A percentile compares a stretch with the other conserved stretches of the same genome.
These are phyloP conservation scores for Pituophis catenifer DNA, from an alignment of 2,113 vertebrate species.

Conservation along the genomic window DNA sequence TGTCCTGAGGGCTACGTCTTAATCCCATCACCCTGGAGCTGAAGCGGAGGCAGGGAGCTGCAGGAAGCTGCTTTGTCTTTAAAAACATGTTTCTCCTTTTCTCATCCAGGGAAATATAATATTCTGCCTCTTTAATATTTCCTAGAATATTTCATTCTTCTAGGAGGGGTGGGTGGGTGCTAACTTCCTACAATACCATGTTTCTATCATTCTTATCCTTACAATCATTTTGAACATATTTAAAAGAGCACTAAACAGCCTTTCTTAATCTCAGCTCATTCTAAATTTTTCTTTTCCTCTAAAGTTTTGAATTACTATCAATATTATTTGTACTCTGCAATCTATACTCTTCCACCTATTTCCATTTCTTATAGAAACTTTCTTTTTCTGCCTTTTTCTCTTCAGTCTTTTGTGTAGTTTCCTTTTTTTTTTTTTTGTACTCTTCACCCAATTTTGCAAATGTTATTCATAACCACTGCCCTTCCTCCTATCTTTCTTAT, in stretches of 20 bases:
- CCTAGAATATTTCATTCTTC: no score
- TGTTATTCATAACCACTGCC: neutral
- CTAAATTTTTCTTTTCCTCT: neutral
- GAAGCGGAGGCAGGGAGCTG: no score
- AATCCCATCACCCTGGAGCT: no score
- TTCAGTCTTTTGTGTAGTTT: neutral
- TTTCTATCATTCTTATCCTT: neutral
- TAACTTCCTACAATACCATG: neutral
- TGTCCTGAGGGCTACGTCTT: no score
- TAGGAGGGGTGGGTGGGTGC: no score
- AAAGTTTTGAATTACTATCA: neutral
- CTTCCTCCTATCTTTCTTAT: neutral
- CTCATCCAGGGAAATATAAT: no score
- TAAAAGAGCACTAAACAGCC: neutral
- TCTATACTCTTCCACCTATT: neutral
- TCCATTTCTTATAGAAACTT: neutral
- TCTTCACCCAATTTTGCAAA: neutral
- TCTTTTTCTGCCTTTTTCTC: neutral
- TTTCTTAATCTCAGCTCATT: neutral
- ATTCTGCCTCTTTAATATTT: no score
- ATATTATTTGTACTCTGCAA: neutral
- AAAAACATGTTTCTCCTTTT: no score
- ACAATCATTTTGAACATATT: neutral
- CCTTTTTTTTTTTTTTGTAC: neutral
- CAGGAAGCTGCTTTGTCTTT: no score